Percentiles rank a stretch among this genome's conserved stretches.
phyloP scores from a whole-genome alignment of 2,888 invertebrate genomes.

The Patella ulyssiponensis region DNA sequence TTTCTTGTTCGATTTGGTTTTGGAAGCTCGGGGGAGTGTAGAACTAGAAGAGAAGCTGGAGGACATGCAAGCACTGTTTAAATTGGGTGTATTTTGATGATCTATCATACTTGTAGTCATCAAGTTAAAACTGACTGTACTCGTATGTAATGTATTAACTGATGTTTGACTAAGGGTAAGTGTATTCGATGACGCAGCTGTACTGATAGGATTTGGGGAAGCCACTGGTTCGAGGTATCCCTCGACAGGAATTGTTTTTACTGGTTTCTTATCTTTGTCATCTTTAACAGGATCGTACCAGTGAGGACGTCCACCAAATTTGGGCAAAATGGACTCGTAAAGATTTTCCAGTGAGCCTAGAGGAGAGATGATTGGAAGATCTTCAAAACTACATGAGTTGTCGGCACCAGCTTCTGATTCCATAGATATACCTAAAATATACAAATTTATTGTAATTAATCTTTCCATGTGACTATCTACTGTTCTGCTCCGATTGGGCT shows the following conservation, averaged over 20 bases:
- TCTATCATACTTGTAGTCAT: conserved; percentile 6
- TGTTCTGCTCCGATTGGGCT: too few relatives aligned
- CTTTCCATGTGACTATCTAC: too few relatives aligned
- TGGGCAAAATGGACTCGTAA: conserved; percentile 62
- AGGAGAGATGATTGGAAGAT: conserved; percentile 57
- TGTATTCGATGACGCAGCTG: not conserved
- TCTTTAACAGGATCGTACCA: conserved; percentile 49
- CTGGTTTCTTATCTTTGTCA: conserved; percentile 28
- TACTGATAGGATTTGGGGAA: conserved; percentile 32
- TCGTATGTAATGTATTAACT: not conserved
- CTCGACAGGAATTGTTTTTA: conserved; percentile 44
- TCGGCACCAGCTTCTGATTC: conserved; percentile 38
- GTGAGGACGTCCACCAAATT: conserved; percentile 44
- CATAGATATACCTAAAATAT: not conserved
- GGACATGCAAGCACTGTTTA: not conserved
- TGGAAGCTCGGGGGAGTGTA: conserved; percentile 4
- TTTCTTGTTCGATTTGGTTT: not conserved
- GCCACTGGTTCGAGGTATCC: conserved; percentile 62
- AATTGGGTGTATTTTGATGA: not conserved
- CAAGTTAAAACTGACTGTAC: not conserved
- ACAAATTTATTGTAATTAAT: not conserved
- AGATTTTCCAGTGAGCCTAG: conserved; percentile 62
- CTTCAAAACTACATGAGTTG: conserved; percentile 48
- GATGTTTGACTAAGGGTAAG: conserved; percentile 15
- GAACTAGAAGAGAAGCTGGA: conserved; percentile 6